Base-by-base conservation (phyloP, 2,113 vertebrate genomes). In the Electrona antarctica region DNA sequence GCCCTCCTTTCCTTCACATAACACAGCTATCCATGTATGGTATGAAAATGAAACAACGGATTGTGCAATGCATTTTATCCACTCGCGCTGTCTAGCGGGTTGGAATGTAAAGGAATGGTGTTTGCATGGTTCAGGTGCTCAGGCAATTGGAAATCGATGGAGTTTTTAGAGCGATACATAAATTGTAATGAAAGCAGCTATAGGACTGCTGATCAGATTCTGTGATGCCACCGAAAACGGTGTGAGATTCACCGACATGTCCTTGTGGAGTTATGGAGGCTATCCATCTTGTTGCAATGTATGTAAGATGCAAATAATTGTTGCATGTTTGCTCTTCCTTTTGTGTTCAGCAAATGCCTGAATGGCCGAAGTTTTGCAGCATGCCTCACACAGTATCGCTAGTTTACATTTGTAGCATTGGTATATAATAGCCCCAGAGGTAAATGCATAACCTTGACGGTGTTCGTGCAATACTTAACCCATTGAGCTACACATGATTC, bases 71-170 rank as follows among this genome's bases (percentile, higher is more conserved):
- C 33, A 41, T 41, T 21, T 21, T 21, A 21, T 21, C 21, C 21
- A 21, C 21, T 21, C 2, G 21, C 21, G 21, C 21, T 41, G 33
- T 41, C 33, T 41, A 41, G 33, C 33, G 33, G 33, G n/a, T 8
- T 15, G 52, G 9, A 73, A 67, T 55, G 64, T 73, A 75, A 73
- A 67, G 62, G 72, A 51, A 48, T 67, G 33, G 67, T 59, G 63
- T 65, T 57, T 58, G 67, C 64, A 52, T 29, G 45, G 50, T 58
- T 67, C 58, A 61, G 58, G 71, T 51, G 33, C 60, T 73, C 63
- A 58, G 73, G 66, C 50, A 72, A 79, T 78, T 45, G 68, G 74
- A 82, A 84, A 82, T 80, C 74, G 76, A 80, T 84, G 49, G 69
- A 7, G 12, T 77, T 80, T 78, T 73, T 70, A 71, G 63, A 76